Evolutionary conservation across 2,113 vertebrate genomes (phyloP), one percentile per base, ranked within the genome.

Genomic region (Albula glossodonta): DNA sequence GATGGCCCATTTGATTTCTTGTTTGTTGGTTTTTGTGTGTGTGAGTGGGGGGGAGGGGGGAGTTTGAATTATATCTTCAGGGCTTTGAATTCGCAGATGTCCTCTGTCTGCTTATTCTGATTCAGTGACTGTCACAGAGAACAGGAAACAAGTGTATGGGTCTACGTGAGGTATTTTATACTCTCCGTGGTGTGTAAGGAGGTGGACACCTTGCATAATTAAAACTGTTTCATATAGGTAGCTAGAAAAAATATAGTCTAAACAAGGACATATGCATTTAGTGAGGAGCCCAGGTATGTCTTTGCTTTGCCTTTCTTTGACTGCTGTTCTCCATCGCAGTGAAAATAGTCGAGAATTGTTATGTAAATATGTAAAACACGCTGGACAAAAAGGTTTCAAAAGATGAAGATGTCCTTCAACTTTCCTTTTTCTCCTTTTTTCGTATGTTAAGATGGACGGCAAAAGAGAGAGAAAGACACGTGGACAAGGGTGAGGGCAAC

Each of bases 391-490:
- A 31, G 5, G 22, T 25, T n/a, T n/a, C 3, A 25, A 25, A 74
- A 74, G 31, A 31, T 31, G n/a, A 74, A 74, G 17, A 31, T 13
- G 2, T 74, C 70, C n/a, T n/a, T 74, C n/a, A 10, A 74, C 8
- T 5, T 31, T 74, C 9, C 70, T 31, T 19, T 74, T 19, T 74
- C 63, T n/a, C 22, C 19, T 70, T 70, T n/a, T 22, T 70, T 8
- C 12, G 8, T 13, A 60, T 5, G 17, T 70, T 22, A 70, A n/a
- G 63, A 70, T 70, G 63, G 70, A 31, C 8, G 22, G 78, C n/a
- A 41, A 52, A 17, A 80, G 88, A 88, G 79, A 82, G 84, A 88
- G 70, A 83, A 78, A 49, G 79, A 50, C n/a, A 22, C n/a, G 9
- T 31, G 53, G 79, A 22, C 7, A 66, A 88, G 84, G 22, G 56